Evolutionary conservation across 2,888 invertebrate species (phyloP).

Genomic region (Ephialtes manifestator): DNA sequence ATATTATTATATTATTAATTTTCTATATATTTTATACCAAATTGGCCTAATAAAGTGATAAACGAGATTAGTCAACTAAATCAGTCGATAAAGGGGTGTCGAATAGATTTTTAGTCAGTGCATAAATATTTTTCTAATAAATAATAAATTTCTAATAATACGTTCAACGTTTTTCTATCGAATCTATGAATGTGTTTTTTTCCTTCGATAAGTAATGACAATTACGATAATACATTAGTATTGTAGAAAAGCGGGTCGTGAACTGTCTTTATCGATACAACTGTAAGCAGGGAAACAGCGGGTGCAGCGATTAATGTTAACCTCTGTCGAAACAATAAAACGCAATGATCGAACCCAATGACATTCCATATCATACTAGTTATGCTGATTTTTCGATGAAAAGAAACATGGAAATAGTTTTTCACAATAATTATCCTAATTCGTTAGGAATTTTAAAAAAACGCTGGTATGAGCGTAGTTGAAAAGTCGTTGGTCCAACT

Average conservation of each 20-base stretch:
- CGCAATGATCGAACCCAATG: background rate
- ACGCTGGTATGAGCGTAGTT: too few relatives aligned
- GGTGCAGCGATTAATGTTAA: conserved; percentile 11
- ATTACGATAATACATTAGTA: background rate
- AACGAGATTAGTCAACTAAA: too few relatives aligned
- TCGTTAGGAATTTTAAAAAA: too few relatives aligned
- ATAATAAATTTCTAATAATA: too few relatives aligned
- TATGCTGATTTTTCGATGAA: background rate
- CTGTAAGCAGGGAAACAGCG: background rate
- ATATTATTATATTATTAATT: too few relatives aligned
- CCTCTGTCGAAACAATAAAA: conserved; percentile 23
- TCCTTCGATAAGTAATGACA: background rate
- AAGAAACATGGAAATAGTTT: background rate
- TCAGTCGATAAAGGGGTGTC: too few relatives aligned
- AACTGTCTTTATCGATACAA: conserved; percentile 17
- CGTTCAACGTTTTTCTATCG: background rate
- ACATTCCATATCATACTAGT: conserved; percentile 1
- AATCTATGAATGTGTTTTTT: background rate
- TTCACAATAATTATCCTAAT: background rate
- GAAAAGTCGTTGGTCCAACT: too few relatives aligned
- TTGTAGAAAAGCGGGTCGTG: conserved; percentile 3
- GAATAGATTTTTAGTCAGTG: too few relatives aligned
- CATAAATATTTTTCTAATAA: too few relatives aligned
- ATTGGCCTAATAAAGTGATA: background rate
- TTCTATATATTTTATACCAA: background rate